phyloP scores from a whole-genome alignment of 1,140 invertebrate genomes.

The Arctopsyche grandis region DNA sequence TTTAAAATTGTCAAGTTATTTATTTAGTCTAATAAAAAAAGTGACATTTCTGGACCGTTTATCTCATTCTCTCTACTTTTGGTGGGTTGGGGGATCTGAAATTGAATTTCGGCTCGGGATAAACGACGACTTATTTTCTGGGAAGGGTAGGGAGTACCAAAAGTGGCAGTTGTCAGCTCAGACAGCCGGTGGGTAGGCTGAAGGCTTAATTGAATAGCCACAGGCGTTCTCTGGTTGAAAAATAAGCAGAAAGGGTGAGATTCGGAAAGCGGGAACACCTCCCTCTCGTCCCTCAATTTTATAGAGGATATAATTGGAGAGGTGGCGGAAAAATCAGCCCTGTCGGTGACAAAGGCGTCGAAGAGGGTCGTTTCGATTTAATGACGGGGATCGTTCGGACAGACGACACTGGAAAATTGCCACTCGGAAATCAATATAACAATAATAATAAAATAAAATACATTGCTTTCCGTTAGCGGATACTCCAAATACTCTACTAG shows the following conservation, averaged over 20 bases:
- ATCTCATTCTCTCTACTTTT: not conserved
- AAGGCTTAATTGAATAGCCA: constrained; percentile 33
- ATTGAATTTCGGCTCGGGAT: constrained; percentile 15
- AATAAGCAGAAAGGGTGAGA: not conserved
- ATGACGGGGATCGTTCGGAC: not conserved
- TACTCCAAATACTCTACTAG: too few species aligned
- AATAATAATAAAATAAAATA: not conserved
- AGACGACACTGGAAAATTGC: not conserved
- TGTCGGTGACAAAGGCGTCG: not conserved
- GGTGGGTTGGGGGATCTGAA: not conserved
- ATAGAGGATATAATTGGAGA: too few species aligned
- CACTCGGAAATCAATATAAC: not conserved
- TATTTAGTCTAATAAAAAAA: not conserved
- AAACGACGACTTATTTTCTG: constrained; percentile 27
- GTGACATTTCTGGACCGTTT: not conserved
- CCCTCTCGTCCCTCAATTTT: too few species aligned
- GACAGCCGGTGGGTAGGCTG: not conserved
- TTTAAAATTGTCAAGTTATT: not conserved
- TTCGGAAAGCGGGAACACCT: too few species aligned
- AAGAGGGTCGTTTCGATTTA: not conserved
- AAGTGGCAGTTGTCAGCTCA: constrained; percentile 19
- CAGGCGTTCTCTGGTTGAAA: not conserved
- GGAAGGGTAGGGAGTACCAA: not conserved
- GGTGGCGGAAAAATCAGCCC: not conserved
- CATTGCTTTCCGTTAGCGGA: too few species aligned